Conservation (phyloP, 2,888 invertebrate genomes). For the Plutella xylostella region DNA sequence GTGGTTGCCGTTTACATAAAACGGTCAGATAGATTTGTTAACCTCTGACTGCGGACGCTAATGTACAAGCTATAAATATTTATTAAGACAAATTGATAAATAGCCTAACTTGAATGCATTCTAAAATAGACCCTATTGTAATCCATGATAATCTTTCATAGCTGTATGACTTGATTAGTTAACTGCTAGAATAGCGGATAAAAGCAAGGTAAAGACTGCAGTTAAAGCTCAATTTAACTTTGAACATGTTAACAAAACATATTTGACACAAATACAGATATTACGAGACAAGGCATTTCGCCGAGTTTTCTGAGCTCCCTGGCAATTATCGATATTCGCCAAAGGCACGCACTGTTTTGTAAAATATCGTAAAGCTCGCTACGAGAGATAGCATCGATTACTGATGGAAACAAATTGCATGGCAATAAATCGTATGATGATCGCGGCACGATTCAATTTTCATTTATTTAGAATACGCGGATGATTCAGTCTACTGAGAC, state of each 20-base stretch:
- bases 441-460: too few species aligned
- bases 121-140: too few species aligned
- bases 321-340: slow-evolving; percentile 15
- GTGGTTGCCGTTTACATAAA: too few species aligned
- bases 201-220: too few species aligned
- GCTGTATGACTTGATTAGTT: too few species aligned
- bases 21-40: background rate
- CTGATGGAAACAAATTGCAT: slow-evolving; percentile 35
- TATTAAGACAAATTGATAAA: background rate
- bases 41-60: slow-evolving; percentile 1
- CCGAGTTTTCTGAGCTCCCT: slow-evolving; percentile 11
- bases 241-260: too few species aligned
- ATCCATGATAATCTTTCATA: too few species aligned
- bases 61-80: slow-evolving; percentile 3
- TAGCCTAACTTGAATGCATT: background rate
- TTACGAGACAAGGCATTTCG: slow-evolving; percentile 11
- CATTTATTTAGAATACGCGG: too few species aligned
- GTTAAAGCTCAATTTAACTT: too few species aligned
- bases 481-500: too few species aligned
- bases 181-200: too few species aligned
- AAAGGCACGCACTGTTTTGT: slow-evolving; percentile 28
- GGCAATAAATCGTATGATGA: too few species aligned
- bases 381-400: slow-evolving; percentile 24
- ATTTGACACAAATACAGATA: slow-evolving; percentile 5
- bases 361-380: slow-evolving; percentile 27